These are phyloP conservation scores for Phylloscopus trochilus DNA, from an alignment of 2,113 vertebrate genomes.

Conservation along the genomic window DNA sequence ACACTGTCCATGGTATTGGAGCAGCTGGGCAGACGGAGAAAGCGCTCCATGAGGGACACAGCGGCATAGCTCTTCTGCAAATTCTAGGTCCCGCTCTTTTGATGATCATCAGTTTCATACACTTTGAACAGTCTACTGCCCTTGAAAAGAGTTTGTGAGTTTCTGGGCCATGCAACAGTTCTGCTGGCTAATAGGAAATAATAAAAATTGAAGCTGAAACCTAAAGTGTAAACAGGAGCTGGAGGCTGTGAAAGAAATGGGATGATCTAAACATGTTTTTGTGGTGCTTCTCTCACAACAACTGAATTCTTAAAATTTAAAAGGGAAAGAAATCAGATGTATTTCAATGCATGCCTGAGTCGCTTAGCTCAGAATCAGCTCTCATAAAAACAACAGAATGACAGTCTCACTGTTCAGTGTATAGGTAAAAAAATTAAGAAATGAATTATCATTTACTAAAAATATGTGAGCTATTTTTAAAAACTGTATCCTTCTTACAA, in stretches of 20 bases:
- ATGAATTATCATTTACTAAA: not conserved
- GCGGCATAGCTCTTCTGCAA: not conserved
- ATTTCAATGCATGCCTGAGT: not conserved
- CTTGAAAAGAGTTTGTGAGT: not conserved
- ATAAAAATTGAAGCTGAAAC: not conserved
- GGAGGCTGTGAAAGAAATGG: not conserved
- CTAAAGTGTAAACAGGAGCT: not conserved
- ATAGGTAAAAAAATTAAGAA: not conserved
- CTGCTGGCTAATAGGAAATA: not conserved
- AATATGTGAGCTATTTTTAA: not conserved
- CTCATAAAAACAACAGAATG: not conserved
- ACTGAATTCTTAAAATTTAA: not conserved
- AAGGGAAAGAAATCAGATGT: not conserved
- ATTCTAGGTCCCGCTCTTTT: not conserved
- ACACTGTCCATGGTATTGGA: too few species aligned
- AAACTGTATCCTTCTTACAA: not conserved
- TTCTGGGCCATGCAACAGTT: not conserved
- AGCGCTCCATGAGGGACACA: too few species aligned
- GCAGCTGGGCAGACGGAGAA: too few species aligned
- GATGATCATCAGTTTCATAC: not conserved
- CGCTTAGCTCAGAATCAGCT: not conserved
- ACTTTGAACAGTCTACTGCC: not conserved
- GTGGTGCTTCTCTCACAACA: not conserved
- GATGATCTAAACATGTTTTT: not conserved
- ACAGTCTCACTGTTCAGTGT: not conserved